Evolutionary conservation across 2,113 vertebrate genomes (phyloP), one percentile per base, ranked within the genome.

Genomic region (Tiliqua scincoides): DNA sequence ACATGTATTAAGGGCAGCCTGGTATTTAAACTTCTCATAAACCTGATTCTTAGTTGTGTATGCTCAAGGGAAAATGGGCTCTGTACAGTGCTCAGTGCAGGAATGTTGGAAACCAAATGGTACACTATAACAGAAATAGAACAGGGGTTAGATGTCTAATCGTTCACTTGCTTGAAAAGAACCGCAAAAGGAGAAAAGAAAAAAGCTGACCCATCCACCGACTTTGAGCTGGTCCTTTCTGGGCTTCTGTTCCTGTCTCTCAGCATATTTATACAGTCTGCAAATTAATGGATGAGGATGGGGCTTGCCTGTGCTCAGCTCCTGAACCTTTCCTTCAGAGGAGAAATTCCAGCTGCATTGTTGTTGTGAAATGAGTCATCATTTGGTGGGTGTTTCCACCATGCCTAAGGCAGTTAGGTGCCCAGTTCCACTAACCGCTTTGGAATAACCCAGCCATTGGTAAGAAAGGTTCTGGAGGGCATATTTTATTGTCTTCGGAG

Each of bases 391-490:
- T 14, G 77, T 86, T 86, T 80, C 77, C 40, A 74, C 7, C 25
- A 23, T 74, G 40, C 70, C 40, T 63, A 65, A 80, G 57, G 59
- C 25, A 48, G 1, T 72, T 79, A 86, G 59, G 21, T 73, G 61
- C 59, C 70, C n/a, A 74, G 68, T 81, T 80, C n/a, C 59, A 86
- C 43, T 52, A 54, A 73, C 9, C 54, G 2, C 35, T 71, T 79
- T 71, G 52, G 27, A 72, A 48, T 52, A 73, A 80, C 11, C 40
- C 67, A 79, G 40, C 23, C 23, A 85, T 80, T 43, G 73, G n/a
- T 81, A 81, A 73, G 62, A 86, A 65, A 74, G 68, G 30, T 85
- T 92, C 91, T 93, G 85, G 90, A 91, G 65, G 94, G 87, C 82
- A 77, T 87, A 25, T 89, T 68, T 0, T 88, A 71, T 90, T 80